These are phyloP conservation scores for Ceratina calcarata DNA, from an alignment of 1,140 invertebrate species.

Conservation along the genomic window DNA sequence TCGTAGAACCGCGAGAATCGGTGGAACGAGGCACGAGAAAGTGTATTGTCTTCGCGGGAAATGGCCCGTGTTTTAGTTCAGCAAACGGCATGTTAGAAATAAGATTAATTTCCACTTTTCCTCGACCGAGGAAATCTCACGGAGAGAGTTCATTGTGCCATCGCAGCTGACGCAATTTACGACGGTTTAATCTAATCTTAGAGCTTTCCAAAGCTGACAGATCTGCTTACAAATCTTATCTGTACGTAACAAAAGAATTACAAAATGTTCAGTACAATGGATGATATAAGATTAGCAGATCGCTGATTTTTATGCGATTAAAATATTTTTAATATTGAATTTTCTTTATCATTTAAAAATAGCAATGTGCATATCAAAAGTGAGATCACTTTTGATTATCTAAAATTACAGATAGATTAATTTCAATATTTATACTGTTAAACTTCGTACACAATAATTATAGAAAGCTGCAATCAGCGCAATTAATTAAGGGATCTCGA, in stretches of 20 bases:
- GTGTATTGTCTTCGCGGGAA: constrained; percentile 13
- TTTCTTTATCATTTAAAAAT: too few relatives aligned
- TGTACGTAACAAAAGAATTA: too few relatives aligned
- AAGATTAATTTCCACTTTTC: constrained; percentile 18
- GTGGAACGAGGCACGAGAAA: neutral
- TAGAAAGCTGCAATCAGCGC: too few relatives aligned
- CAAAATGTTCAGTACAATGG: too few relatives aligned
- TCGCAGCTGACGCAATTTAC: neutral
- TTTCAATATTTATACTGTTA: neutral
- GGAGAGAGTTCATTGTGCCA: neutral
- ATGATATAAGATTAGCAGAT: too few relatives aligned
- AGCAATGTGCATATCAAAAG: too few relatives aligned
- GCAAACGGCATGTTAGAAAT: neutral
- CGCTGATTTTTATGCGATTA: too few relatives aligned
- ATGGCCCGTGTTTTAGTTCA: neutral
- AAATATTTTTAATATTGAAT: too few relatives aligned
- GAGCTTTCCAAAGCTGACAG: too few relatives aligned
- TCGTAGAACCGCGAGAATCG: neutral
- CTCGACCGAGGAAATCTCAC: neutral
- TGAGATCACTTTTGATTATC: too few relatives aligned
- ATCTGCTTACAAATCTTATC: too few relatives aligned
- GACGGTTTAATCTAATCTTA: neutral
- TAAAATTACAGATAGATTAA: neutral
- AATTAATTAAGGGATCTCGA: constrained; percentile 27
- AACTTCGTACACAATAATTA: neutral